Evolutionary conservation across 2,888 invertebrate genomes (phyloP).

Genomic region (Cactoblastis cactorum): DNA sequence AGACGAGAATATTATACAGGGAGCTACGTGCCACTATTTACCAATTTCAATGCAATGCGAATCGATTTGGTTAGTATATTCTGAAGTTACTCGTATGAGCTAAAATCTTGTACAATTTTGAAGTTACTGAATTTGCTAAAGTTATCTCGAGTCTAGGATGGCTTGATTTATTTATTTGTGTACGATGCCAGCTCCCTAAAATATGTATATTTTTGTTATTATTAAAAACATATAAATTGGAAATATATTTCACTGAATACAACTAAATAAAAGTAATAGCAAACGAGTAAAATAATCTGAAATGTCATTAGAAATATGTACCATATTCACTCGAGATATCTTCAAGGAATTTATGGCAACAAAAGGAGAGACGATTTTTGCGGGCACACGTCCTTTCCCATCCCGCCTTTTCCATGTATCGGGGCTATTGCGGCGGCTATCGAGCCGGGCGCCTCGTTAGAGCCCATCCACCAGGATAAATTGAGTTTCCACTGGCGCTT

Average conservation of each 20-base stretch:
- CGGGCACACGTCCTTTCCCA: constrained; percentile 33
- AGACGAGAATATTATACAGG: constrained; percentile 26
- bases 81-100: constrained; percentile 27
- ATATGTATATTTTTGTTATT: not conserved
- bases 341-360: constrained; percentile 15
- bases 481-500: constrained; percentile 48
- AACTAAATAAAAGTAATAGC: not conserved
- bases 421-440: constrained; percentile 40
- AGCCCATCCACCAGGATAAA: constrained; percentile 49
- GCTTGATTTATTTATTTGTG: not conserved
- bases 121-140: constrained; percentile 5
- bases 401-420: constrained; percentile 65
- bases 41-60: constrained; percentile 24
- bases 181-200: not conserved
- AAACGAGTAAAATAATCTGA: not conserved
- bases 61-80: constrained; percentile 26
- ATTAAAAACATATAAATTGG: no score
- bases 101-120: constrained; percentile 32
- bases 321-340: constrained; percentile 2
- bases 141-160: not conserved
- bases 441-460: constrained; percentile 47
- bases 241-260: not conserved
- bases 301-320: not conserved
- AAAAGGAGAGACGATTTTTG: constrained; percentile 34
- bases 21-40: constrained; percentile 24